A percentile compares a stretch with the other conserved stretches of the same genome.
Evolutionary conservation across 2,797 vertebrate genomes (phyloP).

Genomic region (Pseudochromis fuscus): DNA sequence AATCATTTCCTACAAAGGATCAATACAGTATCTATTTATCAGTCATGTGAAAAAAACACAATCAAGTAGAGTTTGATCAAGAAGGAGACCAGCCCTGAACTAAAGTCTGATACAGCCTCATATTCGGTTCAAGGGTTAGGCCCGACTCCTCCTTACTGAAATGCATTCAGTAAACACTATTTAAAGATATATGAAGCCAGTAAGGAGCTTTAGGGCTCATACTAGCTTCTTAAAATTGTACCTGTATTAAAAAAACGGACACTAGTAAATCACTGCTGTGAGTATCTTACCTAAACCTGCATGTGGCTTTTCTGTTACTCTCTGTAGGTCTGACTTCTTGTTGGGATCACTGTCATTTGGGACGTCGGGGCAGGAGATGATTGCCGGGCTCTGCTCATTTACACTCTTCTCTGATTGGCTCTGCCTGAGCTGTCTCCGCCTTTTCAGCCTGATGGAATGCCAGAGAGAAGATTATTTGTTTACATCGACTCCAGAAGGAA

Average conservation of each 20-base stretch:
- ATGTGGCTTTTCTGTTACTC: conserved; percentile 39
- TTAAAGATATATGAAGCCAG: neutral
- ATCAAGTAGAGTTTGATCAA: no score
- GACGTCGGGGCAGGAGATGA: conserved; percentile 72
- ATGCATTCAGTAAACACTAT: neutral
- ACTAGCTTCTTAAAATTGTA: neutral
- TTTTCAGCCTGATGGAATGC: conserved; percentile 80
- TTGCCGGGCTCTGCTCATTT: conserved; percentile 69
- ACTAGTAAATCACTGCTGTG: neutral
- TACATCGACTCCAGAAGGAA: neutral
- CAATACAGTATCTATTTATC: no score
- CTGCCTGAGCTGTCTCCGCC: conserved; percentile 81
- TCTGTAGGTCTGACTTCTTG: conserved; percentile 66
- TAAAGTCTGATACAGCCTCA: no score
- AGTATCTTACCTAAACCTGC: conserved; percentile 65
- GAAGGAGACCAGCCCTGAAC: no score
- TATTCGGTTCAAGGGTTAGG: no score
- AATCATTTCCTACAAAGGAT: no score
- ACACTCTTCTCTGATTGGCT: conserved; percentile 76
- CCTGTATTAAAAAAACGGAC: no score
- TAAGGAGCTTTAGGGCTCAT: neutral
- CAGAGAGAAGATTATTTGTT: conserved; percentile 4
- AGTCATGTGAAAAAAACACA: no score
- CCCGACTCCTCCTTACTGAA: no score
- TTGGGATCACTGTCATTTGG: conserved; percentile 52